Percentiles rank a stretch among this genome's conserved stretches.
These are phyloP conservation scores for Cryptotermes secundus DNA, from an alignment of 1,140 invertebrate species.

Conservation along the genomic window DNA sequence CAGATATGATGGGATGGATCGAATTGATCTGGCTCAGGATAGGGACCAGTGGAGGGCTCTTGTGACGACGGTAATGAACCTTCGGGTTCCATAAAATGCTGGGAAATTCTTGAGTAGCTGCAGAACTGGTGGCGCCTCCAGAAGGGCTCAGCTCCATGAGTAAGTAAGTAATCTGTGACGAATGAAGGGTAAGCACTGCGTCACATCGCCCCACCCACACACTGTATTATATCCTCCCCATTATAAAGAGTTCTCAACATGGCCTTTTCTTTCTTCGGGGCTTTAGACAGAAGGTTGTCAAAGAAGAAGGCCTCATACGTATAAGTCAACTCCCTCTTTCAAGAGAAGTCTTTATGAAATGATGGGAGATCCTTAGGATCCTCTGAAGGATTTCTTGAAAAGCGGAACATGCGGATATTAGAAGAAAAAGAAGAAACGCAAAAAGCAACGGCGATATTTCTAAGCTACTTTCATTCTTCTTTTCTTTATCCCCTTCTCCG, in stretches of 20 bases:
- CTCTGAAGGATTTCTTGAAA: conserved; percentile 16
- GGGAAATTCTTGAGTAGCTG: no score
- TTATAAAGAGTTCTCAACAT: neutral
- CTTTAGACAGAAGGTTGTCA: neutral
- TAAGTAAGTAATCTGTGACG: neutral
- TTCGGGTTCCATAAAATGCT: no score
- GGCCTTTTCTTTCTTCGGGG: neutral
- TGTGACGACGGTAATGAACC: no score
- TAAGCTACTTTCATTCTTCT: neutral
- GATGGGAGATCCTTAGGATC: neutral
- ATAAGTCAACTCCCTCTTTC: neutral
- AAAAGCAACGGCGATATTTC: conserved; percentile 1
- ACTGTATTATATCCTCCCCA: neutral
- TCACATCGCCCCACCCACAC: neutral
- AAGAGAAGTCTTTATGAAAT: neutral
- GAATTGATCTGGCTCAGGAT: no score
- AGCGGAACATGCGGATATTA: conserved; percentile 1
- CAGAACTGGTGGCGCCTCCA: no score
- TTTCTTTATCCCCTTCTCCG: neutral
- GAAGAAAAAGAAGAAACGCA: neutral
- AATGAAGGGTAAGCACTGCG: neutral
- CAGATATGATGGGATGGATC: no score
- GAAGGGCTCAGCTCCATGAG: no score
- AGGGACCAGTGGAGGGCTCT: no score
- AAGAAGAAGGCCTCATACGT: conserved; percentile 12